Conservation (phyloP, 1,140 invertebrate species). For the Drosophila asahinai region DNA sequence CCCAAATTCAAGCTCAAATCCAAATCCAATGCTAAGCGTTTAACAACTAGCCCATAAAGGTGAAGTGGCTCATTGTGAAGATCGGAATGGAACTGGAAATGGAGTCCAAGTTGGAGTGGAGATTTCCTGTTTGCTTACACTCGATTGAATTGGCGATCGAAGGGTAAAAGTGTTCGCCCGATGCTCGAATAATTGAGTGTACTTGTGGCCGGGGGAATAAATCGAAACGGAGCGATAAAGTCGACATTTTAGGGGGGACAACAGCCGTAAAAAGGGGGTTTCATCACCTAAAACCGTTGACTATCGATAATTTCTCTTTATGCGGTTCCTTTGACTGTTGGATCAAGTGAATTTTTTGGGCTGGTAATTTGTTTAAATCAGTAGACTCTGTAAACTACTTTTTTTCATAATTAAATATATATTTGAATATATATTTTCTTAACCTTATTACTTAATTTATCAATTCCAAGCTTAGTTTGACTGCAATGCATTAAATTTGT, state of each 20-base stretch:
- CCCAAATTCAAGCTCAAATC: not conserved
- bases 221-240: slow-evolving; percentile 5
- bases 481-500: no score
- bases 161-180: slow-evolving; percentile 28
- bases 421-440: no score
- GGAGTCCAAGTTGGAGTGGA: slow-evolving; percentile 17
- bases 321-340: not conserved
- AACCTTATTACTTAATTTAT: no score
- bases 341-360: not conserved
- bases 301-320: not conserved
- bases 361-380: not conserved
- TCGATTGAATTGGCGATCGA: slow-evolving; percentile 28
- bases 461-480: no score
- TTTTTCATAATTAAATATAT: no score
- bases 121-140: slow-evolving; percentile 45
- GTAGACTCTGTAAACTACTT: no score
- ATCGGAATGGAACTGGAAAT: slow-evolving; percentile 7
- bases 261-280: not conserved
- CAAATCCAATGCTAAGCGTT: slow-evolving; percentile 15
- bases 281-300: not conserved
- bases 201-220: not conserved
- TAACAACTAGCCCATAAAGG: slow-evolving; percentile 31
- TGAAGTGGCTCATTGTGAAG: slow-evolving; percentile 15
- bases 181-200: not conserved
- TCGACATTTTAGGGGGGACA: slow-evolving; percentile 4